Base-by-base conservation (phyloP, 2,113 vertebrate genomes). In the Cinclus mexicanus region DNA sequence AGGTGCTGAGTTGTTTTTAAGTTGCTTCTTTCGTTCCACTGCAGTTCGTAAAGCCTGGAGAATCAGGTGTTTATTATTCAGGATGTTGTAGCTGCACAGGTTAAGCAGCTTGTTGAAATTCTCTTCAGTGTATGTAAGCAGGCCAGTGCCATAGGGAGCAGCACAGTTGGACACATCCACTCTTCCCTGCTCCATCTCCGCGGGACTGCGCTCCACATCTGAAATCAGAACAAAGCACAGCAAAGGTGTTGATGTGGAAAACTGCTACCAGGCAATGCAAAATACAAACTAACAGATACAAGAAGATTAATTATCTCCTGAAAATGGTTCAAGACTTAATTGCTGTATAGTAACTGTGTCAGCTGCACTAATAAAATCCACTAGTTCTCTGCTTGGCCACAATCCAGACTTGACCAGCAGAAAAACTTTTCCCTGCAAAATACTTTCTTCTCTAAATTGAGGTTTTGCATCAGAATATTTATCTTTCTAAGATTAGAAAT, bases 51-150 rank as follows among this genome's bases (percentile, higher is more conserved):
- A 85, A 28, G 96, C 97, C 56, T 92, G 94, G 28, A 98, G 90
- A 93, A 99, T 97, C 39, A 7, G 49, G 11, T 96, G 78, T 87
- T 90, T 96, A 87, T 97, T 99, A 93, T 99, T 99, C 70, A 95
- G 68, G 31, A 98, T 92, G 57, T 99, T 99, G 82, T 98, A 99
- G 52, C 53, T 84, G 3, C 98, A 95, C 85, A 99, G 95, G 20
- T 84, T 89, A n/a, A 98, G 53, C 57, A 99, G 92, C 79, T 97
- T 98, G 79, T 98, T 94, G 56, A 95, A 96, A 17, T 98, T 95
- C 83, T 98, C 96, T 13, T 89, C 87, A 9, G 97, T 96, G 37
- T 98, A 99, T 0, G 98, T 98, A 33, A 98, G 59, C 26, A 98
- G 89, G 1, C 93, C 86, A 13, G 98, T 98, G 91, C 93, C 83